Base-by-base conservation (phyloP, 2,888 invertebrate species). In the Aporophyla nigra region DNA sequence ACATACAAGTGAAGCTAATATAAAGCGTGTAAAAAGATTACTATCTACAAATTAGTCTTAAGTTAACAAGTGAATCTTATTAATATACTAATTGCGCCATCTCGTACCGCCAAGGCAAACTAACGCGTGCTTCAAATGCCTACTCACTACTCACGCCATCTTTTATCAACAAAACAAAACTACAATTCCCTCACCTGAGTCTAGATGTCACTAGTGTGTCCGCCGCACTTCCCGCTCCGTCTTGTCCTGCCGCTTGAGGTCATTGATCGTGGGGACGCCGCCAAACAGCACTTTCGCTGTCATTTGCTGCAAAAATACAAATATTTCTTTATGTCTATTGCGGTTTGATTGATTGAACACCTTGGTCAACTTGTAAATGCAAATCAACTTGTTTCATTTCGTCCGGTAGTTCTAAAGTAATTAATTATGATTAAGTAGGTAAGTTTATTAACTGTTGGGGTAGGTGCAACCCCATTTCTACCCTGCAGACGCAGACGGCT, bases 271-370 rank as follows among this genome's bases (percentile, higher is more conserved):
- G 84, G 98, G 97, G 92, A 98, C 98, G 88, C 97, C 97, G 81
- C 98, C 98, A 93, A 98, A 98, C 93, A 98, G 97, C 83, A 98
- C 98, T 96, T 98, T 98, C 92, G 98, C 98, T 87, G 98, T 98
- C 92, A 98, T 97, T 95, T 98, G 97, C 93, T 97, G 96, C 90
- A 92, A 93, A 89, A 63, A 83, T 49, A 80, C 61, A 83, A 73
- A 76, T 73, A 72, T 74, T 72, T 65, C 62, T 70, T 76, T 51
- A 68, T 63, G 33, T 56, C 51, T 73, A 73, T 75, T 77, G 65
- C 78, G 24, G 54, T 72, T 82, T 75, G 71, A 69, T 77, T 80
- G 66, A 81, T 77, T 72, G 53, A 74, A 58, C 19, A 68, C 43
- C 16, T 71, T 46, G 16, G 49, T 75, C 66, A 40, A 24, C 14